These are phyloP conservation scores for Mellilla xanthometata DNA, from an alignment of 2,888 invertebrate species.

Conservation along the genomic window DNA sequence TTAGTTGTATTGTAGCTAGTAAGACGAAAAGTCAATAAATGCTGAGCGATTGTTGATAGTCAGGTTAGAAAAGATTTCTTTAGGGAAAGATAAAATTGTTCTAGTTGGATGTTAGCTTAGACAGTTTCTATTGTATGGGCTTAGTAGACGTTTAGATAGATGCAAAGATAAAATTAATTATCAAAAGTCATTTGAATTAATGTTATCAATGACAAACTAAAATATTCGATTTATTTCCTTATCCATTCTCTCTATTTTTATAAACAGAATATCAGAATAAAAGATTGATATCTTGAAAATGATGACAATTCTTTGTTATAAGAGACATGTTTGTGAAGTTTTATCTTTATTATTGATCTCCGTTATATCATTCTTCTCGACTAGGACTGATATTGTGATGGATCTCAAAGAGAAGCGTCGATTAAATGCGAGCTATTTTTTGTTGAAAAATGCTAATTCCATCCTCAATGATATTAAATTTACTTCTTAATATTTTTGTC, in stretches of 20 bases:
- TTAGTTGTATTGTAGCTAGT: not conserved
- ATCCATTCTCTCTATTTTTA: too few species aligned
- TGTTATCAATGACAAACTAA: too few species aligned
- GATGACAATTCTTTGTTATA: too few species aligned
- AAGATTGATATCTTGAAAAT: too few species aligned
- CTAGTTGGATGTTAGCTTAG: constrained; percentile 5
- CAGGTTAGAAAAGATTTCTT: not conserved
- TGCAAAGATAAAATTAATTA: too few species aligned
- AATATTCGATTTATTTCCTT: too few species aligned
- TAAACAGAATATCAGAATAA: too few species aligned
- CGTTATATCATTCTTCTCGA: not conserved
- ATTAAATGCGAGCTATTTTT: not conserved
- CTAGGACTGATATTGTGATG: constrained; percentile 25
- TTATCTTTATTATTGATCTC: not conserved
- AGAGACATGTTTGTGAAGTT: too few species aligned
- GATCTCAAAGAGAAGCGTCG: constrained; percentile 28
- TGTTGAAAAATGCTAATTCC: not conserved
- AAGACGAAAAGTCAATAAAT: not conserved
- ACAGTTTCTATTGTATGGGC: constrained; percentile 1
- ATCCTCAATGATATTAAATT: not conserved
- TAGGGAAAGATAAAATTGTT: constrained; percentile 1
- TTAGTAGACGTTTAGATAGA: not conserved
- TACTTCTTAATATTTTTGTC: constrained; percentile 24
- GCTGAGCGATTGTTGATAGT: not conserved
- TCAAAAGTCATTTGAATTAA: too few species aligned